Evolutionary conservation across 2,888 invertebrate genomes (phyloP).

Genomic region (Chymomyza procnemis): DNA sequence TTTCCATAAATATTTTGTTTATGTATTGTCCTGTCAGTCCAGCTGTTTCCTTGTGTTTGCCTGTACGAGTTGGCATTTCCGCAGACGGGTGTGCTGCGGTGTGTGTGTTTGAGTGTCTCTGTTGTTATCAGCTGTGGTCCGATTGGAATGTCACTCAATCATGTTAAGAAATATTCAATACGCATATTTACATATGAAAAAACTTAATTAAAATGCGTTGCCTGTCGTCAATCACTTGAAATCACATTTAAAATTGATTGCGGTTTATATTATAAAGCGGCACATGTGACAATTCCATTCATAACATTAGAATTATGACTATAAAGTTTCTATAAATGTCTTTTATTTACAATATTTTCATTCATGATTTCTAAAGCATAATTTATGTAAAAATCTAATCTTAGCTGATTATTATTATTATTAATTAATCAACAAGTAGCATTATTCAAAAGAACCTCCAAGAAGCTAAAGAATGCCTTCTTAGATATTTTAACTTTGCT

Average conservation of each 20-base stretch:
- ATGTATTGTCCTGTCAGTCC: neutral
- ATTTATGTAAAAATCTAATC: too few relatives aligned
- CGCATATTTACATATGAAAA: constrained; percentile 41
- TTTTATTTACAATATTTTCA: neutral
- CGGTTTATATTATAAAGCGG: constrained; percentile 29
- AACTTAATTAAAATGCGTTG: constrained; percentile 66
- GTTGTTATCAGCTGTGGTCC: neutral
- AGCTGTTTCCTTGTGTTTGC: neutral
- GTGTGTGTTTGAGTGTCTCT: neutral
- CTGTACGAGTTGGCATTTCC: neutral
- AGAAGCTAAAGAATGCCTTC: too few relatives aligned
- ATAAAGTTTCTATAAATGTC: too few relatives aligned
- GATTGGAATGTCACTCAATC: constrained; percentile 25
- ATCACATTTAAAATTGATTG: constrained; percentile 40
- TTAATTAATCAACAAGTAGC: too few relatives aligned
- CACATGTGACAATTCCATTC: neutral
- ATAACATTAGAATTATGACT: too few relatives aligned
- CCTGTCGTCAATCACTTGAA: constrained; percentile 62
- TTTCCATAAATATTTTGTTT: neutral
- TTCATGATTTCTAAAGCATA: too few relatives aligned
- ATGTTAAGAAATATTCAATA: constrained; percentile 49
- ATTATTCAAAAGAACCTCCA: too few relatives aligned
- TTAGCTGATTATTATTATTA: too few relatives aligned
- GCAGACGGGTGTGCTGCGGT: constrained; percentile 2
- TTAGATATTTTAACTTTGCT: too few relatives aligned